These are phyloP conservation scores for Pantherophis vulpinus DNA, from an alignment of 2,797 vertebrate genomes.

Conservation along the genomic window DNA sequence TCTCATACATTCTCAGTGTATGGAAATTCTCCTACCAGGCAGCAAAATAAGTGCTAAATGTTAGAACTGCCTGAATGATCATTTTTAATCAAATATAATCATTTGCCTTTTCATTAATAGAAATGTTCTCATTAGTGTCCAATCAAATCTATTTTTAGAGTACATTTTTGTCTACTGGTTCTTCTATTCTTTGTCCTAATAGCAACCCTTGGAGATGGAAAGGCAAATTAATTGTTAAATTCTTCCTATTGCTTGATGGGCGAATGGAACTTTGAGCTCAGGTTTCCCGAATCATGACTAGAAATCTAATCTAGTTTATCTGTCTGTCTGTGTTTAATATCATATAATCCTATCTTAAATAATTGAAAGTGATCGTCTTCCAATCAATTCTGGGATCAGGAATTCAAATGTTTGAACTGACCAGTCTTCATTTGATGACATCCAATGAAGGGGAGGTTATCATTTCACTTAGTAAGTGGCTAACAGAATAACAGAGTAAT, in stretches of 20 bases:
- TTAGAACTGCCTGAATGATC: constrained; percentile 53
- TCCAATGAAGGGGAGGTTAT: not conserved
- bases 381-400: not conserved
- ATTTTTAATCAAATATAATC: constrained; percentile 50
- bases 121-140: constrained; percentile 33
- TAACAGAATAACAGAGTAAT: too few species aligned
- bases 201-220: not conserved
- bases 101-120: constrained; percentile 53
- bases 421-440: not conserved
- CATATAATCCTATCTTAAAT: not conserved
- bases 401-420: not conserved
- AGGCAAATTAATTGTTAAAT: not conserved
- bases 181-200: not conserved
- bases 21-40: constrained; percentile 61
- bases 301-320: not conserved
- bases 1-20: constrained; percentile 11
- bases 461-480: not conserved
- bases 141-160: not conserved
- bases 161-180: not conserved
- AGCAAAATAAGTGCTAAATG: constrained; percentile 58
- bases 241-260: not conserved
- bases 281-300: not conserved
- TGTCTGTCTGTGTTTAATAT: too few species aligned
- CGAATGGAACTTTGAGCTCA: not conserved
- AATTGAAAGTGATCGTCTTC: not conserved